Evolutionary conservation across 2,888 invertebrate genomes (phyloP), one percentile per base, ranked within the genome.

Genomic region (Biston betularia): DNA sequence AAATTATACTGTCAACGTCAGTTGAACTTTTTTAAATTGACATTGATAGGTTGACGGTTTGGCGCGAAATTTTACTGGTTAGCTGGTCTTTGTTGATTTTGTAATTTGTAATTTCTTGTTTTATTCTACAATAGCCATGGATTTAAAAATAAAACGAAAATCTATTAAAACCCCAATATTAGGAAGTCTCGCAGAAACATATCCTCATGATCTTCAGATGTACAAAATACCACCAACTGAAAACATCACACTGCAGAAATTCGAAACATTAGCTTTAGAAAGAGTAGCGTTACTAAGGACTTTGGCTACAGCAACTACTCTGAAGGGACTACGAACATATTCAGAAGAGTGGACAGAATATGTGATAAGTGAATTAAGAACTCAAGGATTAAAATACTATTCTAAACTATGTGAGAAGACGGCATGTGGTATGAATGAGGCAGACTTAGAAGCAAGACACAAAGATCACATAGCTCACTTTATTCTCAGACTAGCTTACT

Each of bases 401-500:
- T 87, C 94, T 9, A 94, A 95, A 72, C 88, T 97, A 24, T 93
- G 96, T 70, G 93, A 95, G 74, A 94, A 94, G 63, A 89, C 91
- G 60, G 94, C 91, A 46, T 94, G 90, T 76, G 90, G 92, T 8
- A 94, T 94, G 48, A 92, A 91, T 12, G 96, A 96, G 69, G 81
- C 89, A 0, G 96, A 97, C 79, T 83, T 96, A 50, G 95, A 96
- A 81, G 95, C 95, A 0, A 94, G 97, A 63, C 94, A 95, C 42
- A 95, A 95, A 70, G 99, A 99, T 88, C 97, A 97, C 79, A 95
- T 99, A 58, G 98, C 99, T 0, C 99, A 99, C 87, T 99, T 97
- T 85, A 97, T 99, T 77, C 93, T 99, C 4, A 95, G 99, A 63
- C 89, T 99, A 65, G 98, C 98, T 0, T 99, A 98, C 88, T 99